These are phyloP conservation scores for Pangasianodon hypophthalmus DNA, from an alignment of 2,113 vertebrate species.

Conservation along the genomic window DNA sequence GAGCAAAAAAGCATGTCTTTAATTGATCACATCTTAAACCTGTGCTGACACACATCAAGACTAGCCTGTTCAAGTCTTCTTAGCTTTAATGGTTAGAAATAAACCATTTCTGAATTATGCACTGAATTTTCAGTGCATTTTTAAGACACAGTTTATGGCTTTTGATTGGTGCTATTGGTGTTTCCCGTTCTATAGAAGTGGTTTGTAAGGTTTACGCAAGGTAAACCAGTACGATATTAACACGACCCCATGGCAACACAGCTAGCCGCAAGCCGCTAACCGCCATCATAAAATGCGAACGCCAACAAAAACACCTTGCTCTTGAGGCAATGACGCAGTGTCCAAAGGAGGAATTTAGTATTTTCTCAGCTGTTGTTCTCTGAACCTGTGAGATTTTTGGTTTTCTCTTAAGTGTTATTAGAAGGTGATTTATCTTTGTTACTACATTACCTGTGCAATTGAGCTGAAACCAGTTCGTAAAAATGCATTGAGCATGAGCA, in stretches of 20 bases:
- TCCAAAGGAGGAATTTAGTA: constrained; percentile 33
- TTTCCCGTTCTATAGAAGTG: neutral
- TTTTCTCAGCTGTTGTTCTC: constrained; percentile 57
- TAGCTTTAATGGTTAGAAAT: neutral
- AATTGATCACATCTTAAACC: neutral
- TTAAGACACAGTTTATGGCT: neutral
- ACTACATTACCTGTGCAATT: constrained; percentile 25
- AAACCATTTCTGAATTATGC: neutral
- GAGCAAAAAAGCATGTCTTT: neutral
- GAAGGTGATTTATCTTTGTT: constrained; percentile 25
- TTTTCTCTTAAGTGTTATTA: constrained; percentile 39
- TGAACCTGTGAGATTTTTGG: constrained; percentile 25
- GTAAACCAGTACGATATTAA: constrained; percentile 45
- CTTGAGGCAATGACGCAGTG: neutral
- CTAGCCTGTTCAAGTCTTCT: neutral
- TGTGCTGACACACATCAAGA: neutral
- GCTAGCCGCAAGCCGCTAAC: constrained; percentile 46
- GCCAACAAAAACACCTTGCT: constrained; percentile 50
- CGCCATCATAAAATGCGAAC: constrained; percentile 9
- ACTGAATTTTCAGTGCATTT: neutral
- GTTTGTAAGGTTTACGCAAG: constrained; percentile 28
- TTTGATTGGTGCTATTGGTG: neutral
- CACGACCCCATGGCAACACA: constrained; percentile 39
- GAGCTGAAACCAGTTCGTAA: neutral
- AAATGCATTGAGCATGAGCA: neutral